Evolutionary conservation across 2,797 vertebrate species (phyloP), one percentile per base, ranked within the genome.

Genomic region (Phylloscopus collybita): DNA sequence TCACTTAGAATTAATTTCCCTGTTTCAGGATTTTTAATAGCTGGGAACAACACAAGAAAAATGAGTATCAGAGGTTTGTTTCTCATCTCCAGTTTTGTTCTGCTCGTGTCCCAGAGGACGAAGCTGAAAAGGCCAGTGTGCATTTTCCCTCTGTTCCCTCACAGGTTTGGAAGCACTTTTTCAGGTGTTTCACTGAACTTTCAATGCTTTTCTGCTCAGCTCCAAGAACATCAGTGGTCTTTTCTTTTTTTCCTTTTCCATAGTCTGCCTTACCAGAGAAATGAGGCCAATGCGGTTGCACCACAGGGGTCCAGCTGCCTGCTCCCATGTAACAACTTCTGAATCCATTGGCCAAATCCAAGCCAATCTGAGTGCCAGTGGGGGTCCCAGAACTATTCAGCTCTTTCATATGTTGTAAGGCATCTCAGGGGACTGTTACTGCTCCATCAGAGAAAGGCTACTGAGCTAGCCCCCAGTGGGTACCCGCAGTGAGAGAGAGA

Each of bases 1-100:
- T 98, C 98, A 2, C 99, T 99, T 73, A 99, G 96, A 96, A 99
- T 98, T 96, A 98, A 98, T 91, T 98, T 98, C 91, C 99, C 99
- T 0, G 99, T 98, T 60, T 98, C 99, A 97, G 98, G 97, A 90
- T 99, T 99, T 98, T 99, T 99, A 95, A 99, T 98, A 87, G 98
- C 99, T 99, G 96, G 81, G 90, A 91, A 95, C 6, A 87, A 93
- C 34, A 93, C 9, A 69, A 86, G 54, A 51, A 54, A 83, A 57
- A 59, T 57, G 40, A 97, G 71, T 51, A 27, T 0, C 0, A 71
- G 59, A 84, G 26, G 47, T 36, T 73, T 0, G 0, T 44, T 82
- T 86, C 73, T 92, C 47, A 72, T 50, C 86, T 88, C 25, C 5
- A 13, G n/a, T 61, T 91, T 74, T 90, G 72, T 47, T 80, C 88